phyloP scores from a whole-genome alignment of 37 sponge, comb jelly and placozoan species.

The Halisarca cf. caerulea region DNA sequence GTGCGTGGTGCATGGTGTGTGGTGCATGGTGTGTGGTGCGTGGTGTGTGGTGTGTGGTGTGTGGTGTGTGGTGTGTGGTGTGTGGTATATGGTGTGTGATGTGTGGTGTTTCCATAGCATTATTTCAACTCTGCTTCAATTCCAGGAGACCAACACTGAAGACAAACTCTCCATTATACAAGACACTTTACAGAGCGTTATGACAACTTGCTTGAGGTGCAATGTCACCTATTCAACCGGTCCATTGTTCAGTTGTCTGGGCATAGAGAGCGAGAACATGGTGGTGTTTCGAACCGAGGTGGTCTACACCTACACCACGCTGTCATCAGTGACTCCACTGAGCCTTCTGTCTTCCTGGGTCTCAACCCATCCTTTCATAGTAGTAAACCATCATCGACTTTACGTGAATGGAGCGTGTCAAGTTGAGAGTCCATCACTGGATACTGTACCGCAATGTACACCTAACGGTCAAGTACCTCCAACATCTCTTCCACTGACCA shows the following conservation, averaged over 20 bases:
- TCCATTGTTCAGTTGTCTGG: neutral
- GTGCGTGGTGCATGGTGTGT: too few relatives aligned
- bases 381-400: neutral
- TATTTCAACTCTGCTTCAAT: too few relatives aligned
- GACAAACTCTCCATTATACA: neutral
- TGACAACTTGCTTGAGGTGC: too few relatives aligned
- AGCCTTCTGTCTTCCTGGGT: constrained; percentile 5
- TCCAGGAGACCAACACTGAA: neutral
- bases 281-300: neutral
- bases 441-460: neutral
- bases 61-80: too few relatives aligned
- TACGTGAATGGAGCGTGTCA: neutral
- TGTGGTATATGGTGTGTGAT: too few relatives aligned
- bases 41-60: too few relatives aligned
- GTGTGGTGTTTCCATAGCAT: too few relatives aligned
- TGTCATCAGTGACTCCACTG: neutral
- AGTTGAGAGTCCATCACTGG: neutral
- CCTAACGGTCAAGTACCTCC: neutral
- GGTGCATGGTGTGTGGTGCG: too few relatives aligned
- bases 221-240: too few relatives aligned
- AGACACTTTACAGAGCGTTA: too few relatives aligned
- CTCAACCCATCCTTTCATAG: neutral
- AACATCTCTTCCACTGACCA: neutral
- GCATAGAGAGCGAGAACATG: neutral
- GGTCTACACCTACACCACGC: neutral